Base-by-base conservation (phyloP, 2,888 invertebrate species). In the Thelaira solivaga region DNA sequence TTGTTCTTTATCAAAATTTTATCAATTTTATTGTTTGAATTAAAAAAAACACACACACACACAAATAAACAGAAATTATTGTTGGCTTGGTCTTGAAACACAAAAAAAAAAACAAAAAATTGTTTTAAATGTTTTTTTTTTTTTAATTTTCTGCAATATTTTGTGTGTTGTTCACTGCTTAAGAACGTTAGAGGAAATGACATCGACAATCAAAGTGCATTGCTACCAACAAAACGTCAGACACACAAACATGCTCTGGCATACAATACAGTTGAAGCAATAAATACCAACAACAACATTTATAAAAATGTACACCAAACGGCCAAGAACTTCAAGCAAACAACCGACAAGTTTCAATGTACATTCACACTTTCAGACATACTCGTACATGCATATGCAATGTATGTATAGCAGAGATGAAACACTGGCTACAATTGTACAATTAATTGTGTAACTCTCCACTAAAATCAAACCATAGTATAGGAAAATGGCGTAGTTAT, bases 101-200 rank as follows among this genome's bases (percentile, higher is more conserved):
- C n/a, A n/a, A n/a, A n/a, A n/a, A n/a, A n/a, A n/a, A n/a, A n/a
- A n/a, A n/a, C n/a, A n/a, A n/a, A n/a, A n/a, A n/a, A n/a, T n/a
- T n/a, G n/a, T n/a, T n/a, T n/a, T n/a, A 34, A 39, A 1, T 4
- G 1, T 59, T 34, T 73, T 31, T 34, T 13, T n/a, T 61, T 10
- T 53, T 36, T 49, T 3, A 36, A 55, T 36, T 55, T 67, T 51
- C n/a, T 65, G 13, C 11, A 51, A 22, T 67, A 61, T 26, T 69
- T 69, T 51, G 16, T 59, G 69, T 64, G 76, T 26, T 78, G 78
- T 78, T 78, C 39, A 78, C 74, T 78, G 78, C 65, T 78, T 74
- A 78, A 78, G 69, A 78, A 74, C 74, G 74, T 65, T 78, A 78
- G 53, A 78, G 78, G 78, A 78, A 78, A 71, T 78, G 78, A 74